A percentile compares a stretch with the other conserved stretches of the same genome.
Conservation (phyloP, 2,113 vertebrate species). For the Murina feae region DNA sequence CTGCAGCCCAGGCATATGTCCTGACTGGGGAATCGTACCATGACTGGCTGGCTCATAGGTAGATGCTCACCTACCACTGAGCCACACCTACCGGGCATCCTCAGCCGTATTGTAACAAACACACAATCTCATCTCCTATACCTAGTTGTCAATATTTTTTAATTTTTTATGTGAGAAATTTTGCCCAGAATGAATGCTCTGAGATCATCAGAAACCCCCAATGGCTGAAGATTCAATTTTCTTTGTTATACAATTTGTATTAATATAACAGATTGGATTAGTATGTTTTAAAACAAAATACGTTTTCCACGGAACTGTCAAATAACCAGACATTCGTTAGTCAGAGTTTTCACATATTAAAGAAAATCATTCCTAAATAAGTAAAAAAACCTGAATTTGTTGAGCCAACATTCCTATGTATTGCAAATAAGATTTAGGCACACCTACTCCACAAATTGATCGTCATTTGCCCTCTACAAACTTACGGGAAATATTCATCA, state of each 20-base stretch:
- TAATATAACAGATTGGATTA: not conserved
- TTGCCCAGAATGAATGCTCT: not conserved
- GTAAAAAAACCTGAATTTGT: conserved; percentile 14
- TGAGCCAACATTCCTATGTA: not conserved
- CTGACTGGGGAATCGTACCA: too few relatives aligned
- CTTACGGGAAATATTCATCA: not conserved
- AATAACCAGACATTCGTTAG: not conserved
- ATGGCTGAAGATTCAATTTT: not conserved
- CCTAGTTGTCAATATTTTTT: conserved; percentile 14
- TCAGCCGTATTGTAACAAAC: not conserved
- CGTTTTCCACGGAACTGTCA: not conserved
- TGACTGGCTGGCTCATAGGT: too few relatives aligned
- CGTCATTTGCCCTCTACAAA: not conserved
- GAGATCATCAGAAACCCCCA: not conserved
- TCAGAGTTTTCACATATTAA: not conserved
- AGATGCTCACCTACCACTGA: too few relatives aligned
- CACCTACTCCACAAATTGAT: not conserved
- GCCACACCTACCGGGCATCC: not conserved
- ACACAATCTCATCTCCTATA: not conserved
- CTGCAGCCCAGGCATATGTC: too few relatives aligned
- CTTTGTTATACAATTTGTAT: not conserved
- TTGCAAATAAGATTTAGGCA: not conserved
- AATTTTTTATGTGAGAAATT: not conserved
- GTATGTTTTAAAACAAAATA: conserved; percentile 12
- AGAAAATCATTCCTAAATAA: not conserved